Evolutionary conservation across 2,888 invertebrate genomes (phyloP).

Genomic region (Drosophila koepferae): DNA sequence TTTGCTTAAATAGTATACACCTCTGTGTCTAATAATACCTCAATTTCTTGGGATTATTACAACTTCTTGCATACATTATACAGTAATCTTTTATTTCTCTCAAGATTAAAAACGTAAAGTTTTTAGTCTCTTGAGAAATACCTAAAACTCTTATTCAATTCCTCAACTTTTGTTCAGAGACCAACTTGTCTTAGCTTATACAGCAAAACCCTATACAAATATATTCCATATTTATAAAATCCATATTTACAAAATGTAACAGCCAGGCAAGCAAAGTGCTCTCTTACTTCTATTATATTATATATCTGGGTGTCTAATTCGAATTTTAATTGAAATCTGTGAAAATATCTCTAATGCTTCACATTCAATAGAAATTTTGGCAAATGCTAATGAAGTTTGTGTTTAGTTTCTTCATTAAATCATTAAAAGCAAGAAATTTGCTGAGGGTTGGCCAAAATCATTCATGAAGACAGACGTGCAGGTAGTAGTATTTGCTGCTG

Average conservation of each 20-base stretch:
- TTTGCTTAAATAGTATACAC: no score
- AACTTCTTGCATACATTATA: no score
- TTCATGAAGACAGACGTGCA: conserved; percentile 28
- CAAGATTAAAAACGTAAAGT: not conserved
- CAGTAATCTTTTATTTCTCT: no score
- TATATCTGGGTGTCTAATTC: not conserved
- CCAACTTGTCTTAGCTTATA: not conserved
- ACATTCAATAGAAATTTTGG: not conserved
- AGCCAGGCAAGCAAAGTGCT: not conserved
- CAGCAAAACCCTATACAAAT: no score
- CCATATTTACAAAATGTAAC: not conserved
- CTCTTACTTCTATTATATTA: not conserved
- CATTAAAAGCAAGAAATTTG: conserved; percentile 45
- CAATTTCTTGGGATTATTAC: no score
- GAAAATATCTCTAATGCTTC: not conserved
- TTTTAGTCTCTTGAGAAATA: not conserved
- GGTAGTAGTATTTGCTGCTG: conserved; percentile 19
- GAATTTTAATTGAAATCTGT: not conserved
- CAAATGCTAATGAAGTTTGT: conserved; percentile 49
- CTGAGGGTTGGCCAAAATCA: conserved; percentile 21
- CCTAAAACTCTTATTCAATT: not conserved
- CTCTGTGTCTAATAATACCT: no score
- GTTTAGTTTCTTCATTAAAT: conserved; percentile 55
- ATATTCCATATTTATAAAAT: no score
- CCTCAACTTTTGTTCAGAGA: not conserved